Conservation (phyloP, 2,113 vertebrate genomes). For the Ceyx margarethae region DNA sequence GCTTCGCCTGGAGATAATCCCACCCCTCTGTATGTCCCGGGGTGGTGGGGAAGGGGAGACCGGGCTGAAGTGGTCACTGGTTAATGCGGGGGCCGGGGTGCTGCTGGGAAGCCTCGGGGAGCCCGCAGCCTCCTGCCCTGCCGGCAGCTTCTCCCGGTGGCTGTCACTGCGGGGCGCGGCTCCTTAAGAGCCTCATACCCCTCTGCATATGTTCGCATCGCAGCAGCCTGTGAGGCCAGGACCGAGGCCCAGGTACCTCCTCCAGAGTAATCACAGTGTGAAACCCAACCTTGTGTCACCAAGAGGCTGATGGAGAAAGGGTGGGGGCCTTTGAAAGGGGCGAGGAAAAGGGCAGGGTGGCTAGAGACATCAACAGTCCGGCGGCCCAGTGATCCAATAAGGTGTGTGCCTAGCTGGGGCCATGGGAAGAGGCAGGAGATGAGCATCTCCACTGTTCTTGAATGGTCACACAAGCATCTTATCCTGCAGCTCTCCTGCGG, state of each 20-base stretch:
- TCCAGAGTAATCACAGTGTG: background rate
- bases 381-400: background rate
- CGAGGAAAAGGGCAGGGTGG: background rate
- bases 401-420: background rate
- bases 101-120: background rate
- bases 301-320: background rate
- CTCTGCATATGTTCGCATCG: background rate
- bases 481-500: background rate
- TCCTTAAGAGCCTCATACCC: background rate
- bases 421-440: background rate
- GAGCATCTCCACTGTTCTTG: background rate
- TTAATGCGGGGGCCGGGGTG: background rate
- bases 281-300: background rate
- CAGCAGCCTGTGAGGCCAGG: background rate
- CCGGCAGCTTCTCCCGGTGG: background rate
- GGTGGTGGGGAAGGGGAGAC: background rate
- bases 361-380: fast-evolving
- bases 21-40: fast-evolving
- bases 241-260: background rate
- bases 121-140: background rate
- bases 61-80: background rate
- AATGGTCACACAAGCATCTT: fast-evolving
- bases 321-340: background rate
- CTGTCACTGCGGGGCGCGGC: background rate
- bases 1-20: background rate